These are phyloP conservation scores for Dryomyza anilis DNA, from an alignment of 2,888 invertebrate species.

Conservation along the genomic window DNA sequence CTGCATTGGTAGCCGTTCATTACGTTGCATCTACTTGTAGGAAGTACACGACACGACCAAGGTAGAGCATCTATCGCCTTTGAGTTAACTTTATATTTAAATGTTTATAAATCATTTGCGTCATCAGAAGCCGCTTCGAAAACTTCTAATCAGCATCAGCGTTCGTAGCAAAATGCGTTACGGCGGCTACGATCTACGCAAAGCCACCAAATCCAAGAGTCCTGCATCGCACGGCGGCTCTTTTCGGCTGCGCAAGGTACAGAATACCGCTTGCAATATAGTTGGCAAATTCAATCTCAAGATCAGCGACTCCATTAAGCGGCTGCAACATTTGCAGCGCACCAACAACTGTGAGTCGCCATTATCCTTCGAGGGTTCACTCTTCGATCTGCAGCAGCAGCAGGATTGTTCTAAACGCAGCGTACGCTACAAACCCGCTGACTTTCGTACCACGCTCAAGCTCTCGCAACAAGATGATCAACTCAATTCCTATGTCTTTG, in stretches of 20 bases:
- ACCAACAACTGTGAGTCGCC: conserved; percentile 50
- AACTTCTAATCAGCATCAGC: neutral
- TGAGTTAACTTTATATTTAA: too few relatives aligned
- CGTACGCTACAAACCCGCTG: conserved; percentile 47
- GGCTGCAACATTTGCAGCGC: conserved; percentile 37
- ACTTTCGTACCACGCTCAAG: conserved; percentile 49
- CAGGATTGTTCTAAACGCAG: conserved; percentile 5
- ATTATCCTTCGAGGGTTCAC: conserved; percentile 56
- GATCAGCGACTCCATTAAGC: conserved; percentile 49
- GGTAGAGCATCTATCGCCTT: neutral
- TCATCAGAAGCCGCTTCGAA: neutral
- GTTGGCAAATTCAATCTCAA: conserved; percentile 54
- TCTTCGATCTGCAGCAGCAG: conserved; percentile 49
- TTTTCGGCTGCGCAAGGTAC: conserved; percentile 52
- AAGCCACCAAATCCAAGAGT: conserved; percentile 53
- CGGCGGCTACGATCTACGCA: conserved; percentile 59
- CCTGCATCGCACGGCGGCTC: conserved; percentile 42
- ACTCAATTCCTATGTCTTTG: conserved; percentile 50
- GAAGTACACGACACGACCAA: conserved; percentile 26
- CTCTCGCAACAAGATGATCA: conserved; percentile 31
- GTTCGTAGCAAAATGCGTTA: conserved; percentile 52
- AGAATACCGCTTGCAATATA: conserved; percentile 55
- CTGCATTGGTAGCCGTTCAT: conserved; percentile 33
- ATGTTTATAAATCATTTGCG: neutral
- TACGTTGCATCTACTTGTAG: conserved; percentile 34